phyloP scores from a whole-genome alignment of 2,888 invertebrate species.

The Epinotia brunnichana region DNA sequence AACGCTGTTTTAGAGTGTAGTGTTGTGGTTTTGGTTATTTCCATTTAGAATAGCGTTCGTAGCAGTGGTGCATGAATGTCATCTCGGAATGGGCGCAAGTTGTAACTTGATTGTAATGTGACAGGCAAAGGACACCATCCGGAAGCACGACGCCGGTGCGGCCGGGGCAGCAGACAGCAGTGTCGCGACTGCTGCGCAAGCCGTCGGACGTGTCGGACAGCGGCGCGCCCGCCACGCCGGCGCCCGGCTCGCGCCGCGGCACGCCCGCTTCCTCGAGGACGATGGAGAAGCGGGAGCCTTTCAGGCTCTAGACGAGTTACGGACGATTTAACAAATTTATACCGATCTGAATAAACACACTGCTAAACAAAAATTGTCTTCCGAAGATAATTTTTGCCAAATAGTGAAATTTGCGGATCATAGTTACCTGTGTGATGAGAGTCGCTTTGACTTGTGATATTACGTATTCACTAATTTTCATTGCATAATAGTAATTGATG shows the following conservation, averaged over 20 bases:
- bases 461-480: slow-evolving; percentile 50
- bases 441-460: slow-evolving; percentile 59
- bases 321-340: slow-evolving; percentile 41
- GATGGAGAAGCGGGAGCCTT: slow-evolving; percentile 87
- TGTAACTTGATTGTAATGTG: slow-evolving; percentile 47
- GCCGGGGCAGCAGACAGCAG: slow-evolving; percentile 85
- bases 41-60: slow-evolving; percentile 19
- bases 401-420: slow-evolving; percentile 38
- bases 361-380: slow-evolving; percentile 46
- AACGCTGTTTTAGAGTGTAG: slow-evolving; percentile 13
- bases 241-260: slow-evolving; percentile 71
- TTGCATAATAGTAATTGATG: slow-evolving; percentile 52
- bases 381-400: slow-evolving; percentile 35
- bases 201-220: slow-evolving; percentile 88
- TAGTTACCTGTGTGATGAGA: slow-evolving; percentile 56
- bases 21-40: slow-evolving; percentile 37
- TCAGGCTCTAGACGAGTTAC: slow-evolving; percentile 86
- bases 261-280: slow-evolving; percentile 75
- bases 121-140: slow-evolving; percentile 90
- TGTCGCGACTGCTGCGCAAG: slow-evolving; percentile 85
- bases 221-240: slow-evolving; percentile 78
- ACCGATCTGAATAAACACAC: slow-evolving; percentile 45
- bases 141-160: slow-evolving; percentile 89
- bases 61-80: slow-evolving; percentile 48
- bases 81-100: slow-evolving; percentile 16